phyloP scores from a whole-genome alignment of 2,113 vertebrate genomes.

The Nematolebias whitei region DNA sequence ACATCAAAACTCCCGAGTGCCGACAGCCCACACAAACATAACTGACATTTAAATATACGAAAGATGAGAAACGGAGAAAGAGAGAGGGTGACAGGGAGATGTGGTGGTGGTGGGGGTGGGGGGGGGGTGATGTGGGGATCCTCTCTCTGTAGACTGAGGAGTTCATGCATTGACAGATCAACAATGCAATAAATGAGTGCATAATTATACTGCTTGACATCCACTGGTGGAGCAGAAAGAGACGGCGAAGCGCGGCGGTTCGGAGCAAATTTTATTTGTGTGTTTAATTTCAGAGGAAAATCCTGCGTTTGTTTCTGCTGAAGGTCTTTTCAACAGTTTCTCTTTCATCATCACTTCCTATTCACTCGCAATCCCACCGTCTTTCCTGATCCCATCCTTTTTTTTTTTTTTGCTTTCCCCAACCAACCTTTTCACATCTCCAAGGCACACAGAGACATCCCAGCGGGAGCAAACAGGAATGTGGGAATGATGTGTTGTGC shows the following conservation, averaged over 20 bases:
- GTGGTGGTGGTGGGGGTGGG: constrained; percentile 24
- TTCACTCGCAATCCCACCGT: constrained; percentile 59
- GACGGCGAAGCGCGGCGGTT: constrained; percentile 51
- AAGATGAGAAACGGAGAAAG: constrained; percentile 57
- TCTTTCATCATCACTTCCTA: constrained; percentile 71
- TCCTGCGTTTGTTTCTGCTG: constrained; percentile 62
- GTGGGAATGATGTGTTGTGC: constrained; percentile 53
- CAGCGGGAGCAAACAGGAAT: constrained; percentile 70
- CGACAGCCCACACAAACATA: constrained; percentile 70
- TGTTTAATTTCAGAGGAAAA: constrained; percentile 63
- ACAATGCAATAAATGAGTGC: constrained; percentile 76
- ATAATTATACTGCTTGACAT: constrained; percentile 75
- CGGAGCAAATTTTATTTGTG: constrained; percentile 32
- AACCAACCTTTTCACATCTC: constrained; percentile 47
- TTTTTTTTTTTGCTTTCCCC: accelerated
- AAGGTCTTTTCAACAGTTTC: constrained; percentile 62
- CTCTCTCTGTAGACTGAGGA: constrained; percentile 61
- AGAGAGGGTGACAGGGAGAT: constrained; percentile 43
- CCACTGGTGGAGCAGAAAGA: constrained; percentile 61
- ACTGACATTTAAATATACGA: constrained; percentile 74
- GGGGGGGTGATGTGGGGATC: constrained; percentile 49
- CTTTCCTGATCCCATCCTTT: constrained; percentile 29
- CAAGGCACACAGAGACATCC: constrained; percentile 71
- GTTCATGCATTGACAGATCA: constrained; percentile 71
- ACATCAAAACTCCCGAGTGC: constrained; percentile 59